phyloP scores from a whole-genome alignment of 2,888 invertebrate genomes.

The Drosophila fulvimacula region DNA sequence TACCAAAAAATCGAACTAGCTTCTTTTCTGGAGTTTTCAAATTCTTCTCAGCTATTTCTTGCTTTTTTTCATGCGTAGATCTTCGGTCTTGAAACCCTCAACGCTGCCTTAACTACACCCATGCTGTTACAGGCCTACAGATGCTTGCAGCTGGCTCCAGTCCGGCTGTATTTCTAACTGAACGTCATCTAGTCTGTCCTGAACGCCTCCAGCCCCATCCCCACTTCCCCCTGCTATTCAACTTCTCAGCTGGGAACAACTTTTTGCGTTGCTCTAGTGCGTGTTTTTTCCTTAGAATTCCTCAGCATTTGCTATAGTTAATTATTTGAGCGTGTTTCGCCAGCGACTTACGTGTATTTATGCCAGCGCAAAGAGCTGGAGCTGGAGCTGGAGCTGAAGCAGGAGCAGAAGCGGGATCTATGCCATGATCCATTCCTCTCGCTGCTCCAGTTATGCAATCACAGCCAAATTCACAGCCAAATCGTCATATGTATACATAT shows the following conservation, averaged over 20 bases:
- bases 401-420: slow-evolving; percentile 12
- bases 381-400: too few species aligned
- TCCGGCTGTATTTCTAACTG: slow-evolving; percentile 70
- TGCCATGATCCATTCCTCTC: slow-evolving; percentile 13
- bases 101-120: slow-evolving; percentile 29
- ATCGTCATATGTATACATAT: slow-evolving; percentile 17
- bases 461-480: slow-evolving; percentile 34
- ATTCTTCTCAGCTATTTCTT: too few species aligned
- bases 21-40: too few species aligned
- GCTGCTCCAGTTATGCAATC: slow-evolving; percentile 59
- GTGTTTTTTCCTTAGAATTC: slow-evolving; percentile 74
- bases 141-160: slow-evolving; percentile 60
- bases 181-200: slow-evolving; percentile 73
- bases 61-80: too few species aligned
- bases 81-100: too few species aligned
- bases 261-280: slow-evolving; percentile 47
- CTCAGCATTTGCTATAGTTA: slow-evolving; percentile 79
- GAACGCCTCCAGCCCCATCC: slow-evolving; percentile 7
- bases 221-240: too few species aligned
- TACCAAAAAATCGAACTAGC: too few species aligned
- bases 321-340: slow-evolving; percentile 75
- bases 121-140: slow-evolving; percentile 13
- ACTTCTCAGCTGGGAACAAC: slow-evolving; percentile 69
- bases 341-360: slow-evolving; percentile 70
- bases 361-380: slow-evolving; percentile 36